These are phyloP conservation scores for Andrena trimmerana DNA, from an alignment of 2,888 invertebrate genomes.

Conservation along the genomic window DNA sequence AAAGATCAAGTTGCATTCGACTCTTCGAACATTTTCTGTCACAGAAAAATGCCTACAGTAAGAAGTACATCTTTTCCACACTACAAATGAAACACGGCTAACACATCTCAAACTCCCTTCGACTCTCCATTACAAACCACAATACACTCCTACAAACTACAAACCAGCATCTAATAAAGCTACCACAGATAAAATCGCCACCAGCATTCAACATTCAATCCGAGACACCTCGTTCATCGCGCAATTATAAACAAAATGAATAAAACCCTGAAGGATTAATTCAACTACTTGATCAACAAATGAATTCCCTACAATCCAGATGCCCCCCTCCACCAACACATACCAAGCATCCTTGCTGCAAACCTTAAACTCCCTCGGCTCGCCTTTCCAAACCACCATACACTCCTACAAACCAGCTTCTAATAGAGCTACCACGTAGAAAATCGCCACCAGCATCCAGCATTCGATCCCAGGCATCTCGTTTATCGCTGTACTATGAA, in stretches of 20 bases:
- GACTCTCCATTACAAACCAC: background rate
- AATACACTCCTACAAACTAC: too few relatives aligned
- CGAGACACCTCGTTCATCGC: slow-evolving; percentile 66
- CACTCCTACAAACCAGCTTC: background rate
- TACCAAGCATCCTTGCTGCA: too few relatives aligned
- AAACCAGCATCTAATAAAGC: background rate
- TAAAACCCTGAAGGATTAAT: background rate
- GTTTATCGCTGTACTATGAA: slow-evolving; percentile 71
- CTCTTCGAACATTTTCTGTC: too few relatives aligned
- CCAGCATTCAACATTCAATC: slow-evolving; percentile 38
- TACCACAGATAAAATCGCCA: background rate
- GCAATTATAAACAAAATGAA: slow-evolving; percentile 50
- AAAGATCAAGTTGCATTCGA: too few relatives aligned
- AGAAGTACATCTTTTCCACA: too few relatives aligned
- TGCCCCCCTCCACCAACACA: too few relatives aligned
- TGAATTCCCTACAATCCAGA: background rate
- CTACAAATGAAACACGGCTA: too few relatives aligned
- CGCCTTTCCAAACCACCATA: background rate
- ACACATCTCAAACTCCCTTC: too few relatives aligned
- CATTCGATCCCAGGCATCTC: slow-evolving; percentile 52
- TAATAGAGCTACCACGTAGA: background rate
- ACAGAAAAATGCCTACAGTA: too few relatives aligned
- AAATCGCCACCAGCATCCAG: slow-evolving; percentile 10
- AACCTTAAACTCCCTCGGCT: too few relatives aligned
- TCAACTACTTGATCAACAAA: background rate